Evolutionary conservation across 2,797 vertebrate species (phyloP).

Genomic region (Cirrhinus molitorella): DNA sequence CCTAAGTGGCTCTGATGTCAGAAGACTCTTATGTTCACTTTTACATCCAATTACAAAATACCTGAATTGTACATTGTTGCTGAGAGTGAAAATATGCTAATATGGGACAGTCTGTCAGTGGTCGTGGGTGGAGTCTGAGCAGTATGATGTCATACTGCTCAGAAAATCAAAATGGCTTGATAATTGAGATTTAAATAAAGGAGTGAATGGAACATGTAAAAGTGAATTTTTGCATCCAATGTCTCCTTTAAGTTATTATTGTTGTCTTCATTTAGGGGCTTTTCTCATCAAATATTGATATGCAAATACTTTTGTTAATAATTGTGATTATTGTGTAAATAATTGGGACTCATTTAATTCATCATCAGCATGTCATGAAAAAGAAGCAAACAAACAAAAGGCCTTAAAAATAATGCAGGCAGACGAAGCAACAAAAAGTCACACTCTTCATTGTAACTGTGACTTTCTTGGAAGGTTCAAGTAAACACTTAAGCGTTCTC

Average conservation of each 20-base stretch:
- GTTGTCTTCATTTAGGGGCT: neutral
- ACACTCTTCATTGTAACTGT: slow-evolving; percentile 12
- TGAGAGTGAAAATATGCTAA: too few species aligned
- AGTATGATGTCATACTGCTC: too few species aligned
- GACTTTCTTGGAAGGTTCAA: slow-evolving; percentile 53
- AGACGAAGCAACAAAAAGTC: neutral
- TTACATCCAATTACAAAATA: too few species aligned
- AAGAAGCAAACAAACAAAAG: neutral
- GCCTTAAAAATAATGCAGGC: neutral
- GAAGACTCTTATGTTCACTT: too few species aligned
- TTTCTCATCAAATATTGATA: neutral
- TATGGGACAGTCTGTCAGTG: too few species aligned
- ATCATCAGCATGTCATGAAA: neutral
- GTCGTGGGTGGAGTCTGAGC: too few species aligned
- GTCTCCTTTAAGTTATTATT: neutral
- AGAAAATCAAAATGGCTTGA: too few species aligned
- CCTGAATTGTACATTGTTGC: too few species aligned
- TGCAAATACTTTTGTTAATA: neutral
- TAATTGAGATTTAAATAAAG: too few species aligned
- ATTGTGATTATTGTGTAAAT: neutral
- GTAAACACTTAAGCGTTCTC: slow-evolving; percentile 45
- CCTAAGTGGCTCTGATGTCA: too few species aligned
- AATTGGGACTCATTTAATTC: neutral
- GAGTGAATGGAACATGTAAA: too few species aligned
- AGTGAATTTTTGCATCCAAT: too few species aligned